Evolutionary conservation across 2,797 vertebrate species (phyloP).

Genomic region (Amblyopsis hoosieri): DNA sequence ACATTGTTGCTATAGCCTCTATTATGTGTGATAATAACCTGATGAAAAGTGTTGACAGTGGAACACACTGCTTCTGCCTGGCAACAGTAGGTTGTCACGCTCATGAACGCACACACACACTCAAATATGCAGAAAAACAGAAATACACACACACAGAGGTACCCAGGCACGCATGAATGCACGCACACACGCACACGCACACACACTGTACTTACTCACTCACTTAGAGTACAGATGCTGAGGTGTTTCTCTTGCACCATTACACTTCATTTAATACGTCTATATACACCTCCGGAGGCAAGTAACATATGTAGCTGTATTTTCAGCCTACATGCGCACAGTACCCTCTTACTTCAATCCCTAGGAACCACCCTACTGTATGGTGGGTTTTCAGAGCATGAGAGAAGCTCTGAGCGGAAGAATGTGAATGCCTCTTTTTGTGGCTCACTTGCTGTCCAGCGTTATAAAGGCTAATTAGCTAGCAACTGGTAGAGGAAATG

Average conservation of each 20-base stretch:
- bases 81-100: not conserved
- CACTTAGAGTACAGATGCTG: no score
- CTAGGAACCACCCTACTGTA: slow-evolving; percentile 8
- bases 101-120: slow-evolving; percentile 2
- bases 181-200: not conserved
- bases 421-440: slow-evolving; percentile 20
- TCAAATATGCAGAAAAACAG: not conserved
- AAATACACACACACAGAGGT: not conserved
- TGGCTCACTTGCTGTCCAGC: slow-evolving; percentile 12
- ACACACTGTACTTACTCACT: not conserved
- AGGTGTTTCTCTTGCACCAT: no score
- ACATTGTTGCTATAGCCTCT: slow-evolving; percentile 23
- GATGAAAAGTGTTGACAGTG: slow-evolving; percentile 1
- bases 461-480: not conserved
- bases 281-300: no score
- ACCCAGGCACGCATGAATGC: not conserved
- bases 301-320: no score
- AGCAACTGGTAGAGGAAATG: no score
- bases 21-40: slow-evolving; percentile 10
- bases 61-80: not conserved
- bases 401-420: slow-evolving; percentile 42
- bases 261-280: no score
- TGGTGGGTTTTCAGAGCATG: slow-evolving; percentile 47
- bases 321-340: no score
- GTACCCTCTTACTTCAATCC: no score